A percentile compares a stretch with the other conserved stretches of the same genome.
phyloP scores from a whole-genome alignment of 64 coral and sea anemone genomes.

The Acropora tenuis region DNA sequence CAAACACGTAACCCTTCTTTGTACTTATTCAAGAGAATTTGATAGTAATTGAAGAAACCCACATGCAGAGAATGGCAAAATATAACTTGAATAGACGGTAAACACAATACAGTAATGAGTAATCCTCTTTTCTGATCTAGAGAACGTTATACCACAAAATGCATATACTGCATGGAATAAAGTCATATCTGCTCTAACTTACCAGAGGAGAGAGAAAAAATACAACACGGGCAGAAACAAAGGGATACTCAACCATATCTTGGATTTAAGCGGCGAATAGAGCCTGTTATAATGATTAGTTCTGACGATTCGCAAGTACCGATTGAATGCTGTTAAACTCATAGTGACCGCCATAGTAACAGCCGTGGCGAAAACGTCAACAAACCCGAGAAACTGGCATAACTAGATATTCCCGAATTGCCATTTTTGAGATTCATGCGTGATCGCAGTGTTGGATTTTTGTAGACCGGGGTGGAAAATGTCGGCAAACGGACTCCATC shows the following conservation, averaged over 20 bases:
- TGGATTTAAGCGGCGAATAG: background rate
- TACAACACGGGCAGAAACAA: constrained; percentile 15
- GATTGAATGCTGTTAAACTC: constrained; percentile 35
- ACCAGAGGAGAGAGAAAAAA: background rate
- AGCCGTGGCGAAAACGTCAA: constrained; percentile 21
- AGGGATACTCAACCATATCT: constrained; percentile 2
- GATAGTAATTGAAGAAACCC: constrained; percentile 19
- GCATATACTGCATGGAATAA: constrained; percentile 21
- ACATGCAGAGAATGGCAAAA: background rate
- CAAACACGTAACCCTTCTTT: too few species aligned
- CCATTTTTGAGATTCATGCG: constrained; percentile 38
- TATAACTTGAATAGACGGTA: background rate
- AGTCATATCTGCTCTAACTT: background rate
- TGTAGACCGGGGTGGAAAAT: too few species aligned
- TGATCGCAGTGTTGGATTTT: constrained; percentile 13
- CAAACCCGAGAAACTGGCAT: constrained; percentile 53
- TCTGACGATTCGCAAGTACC: constrained; percentile 44
- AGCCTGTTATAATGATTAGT: constrained; percentile 24
- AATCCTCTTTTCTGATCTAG: background rate
- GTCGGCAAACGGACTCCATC: too few species aligned
- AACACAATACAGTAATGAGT: constrained; percentile 25
- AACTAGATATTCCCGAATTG: background rate
- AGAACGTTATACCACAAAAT: background rate
- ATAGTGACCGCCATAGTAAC: constrained; percentile 12
- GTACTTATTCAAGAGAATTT: background rate